These are phyloP conservation scores for Aquatica leii DNA, from an alignment of 2,888 invertebrate species.

Conservation along the genomic window DNA sequence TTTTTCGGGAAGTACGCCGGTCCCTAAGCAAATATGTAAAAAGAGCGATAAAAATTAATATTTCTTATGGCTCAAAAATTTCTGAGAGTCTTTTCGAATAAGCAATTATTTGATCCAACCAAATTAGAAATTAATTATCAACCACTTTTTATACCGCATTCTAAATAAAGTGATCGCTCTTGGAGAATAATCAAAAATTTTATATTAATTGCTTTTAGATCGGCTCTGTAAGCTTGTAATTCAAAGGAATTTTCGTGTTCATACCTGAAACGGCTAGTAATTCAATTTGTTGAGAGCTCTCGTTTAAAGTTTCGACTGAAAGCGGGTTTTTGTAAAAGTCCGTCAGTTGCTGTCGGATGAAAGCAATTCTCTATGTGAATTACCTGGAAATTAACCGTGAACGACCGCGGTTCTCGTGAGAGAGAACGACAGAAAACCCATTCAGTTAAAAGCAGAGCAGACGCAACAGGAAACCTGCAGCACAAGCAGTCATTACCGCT, in stretches of 20 bases:
- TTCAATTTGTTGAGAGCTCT: slow-evolving; percentile 41
- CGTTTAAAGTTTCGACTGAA: slow-evolving; percentile 45
- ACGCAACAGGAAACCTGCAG: slow-evolving; percentile 54
- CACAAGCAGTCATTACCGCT: slow-evolving; percentile 56
- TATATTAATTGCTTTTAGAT: slow-evolving; percentile 34
- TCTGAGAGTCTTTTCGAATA: too few species aligned
- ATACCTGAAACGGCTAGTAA: slow-evolving; percentile 42
- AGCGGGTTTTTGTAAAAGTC: slow-evolving; percentile 46
- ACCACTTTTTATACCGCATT: too few species aligned
- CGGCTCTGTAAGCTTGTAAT: slow-evolving; percentile 28
- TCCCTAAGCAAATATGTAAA: too few species aligned
- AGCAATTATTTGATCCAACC: too few species aligned
- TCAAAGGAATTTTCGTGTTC: slow-evolving; percentile 35
- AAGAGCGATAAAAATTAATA: too few species aligned
- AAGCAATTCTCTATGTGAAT: slow-evolving; percentile 55
- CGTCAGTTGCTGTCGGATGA: slow-evolving; percentile 43
- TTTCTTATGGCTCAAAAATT: too few species aligned
- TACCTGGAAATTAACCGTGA: slow-evolving; percentile 59
- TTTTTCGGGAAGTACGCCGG: too few species aligned
- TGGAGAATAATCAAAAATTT: slow-evolving; percentile 20
- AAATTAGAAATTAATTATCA: too few species aligned
- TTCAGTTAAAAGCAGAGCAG: slow-evolving; percentile 44
- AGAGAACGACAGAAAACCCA: slow-evolving; percentile 43
- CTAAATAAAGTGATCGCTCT: too few species aligned
- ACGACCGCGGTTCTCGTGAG: slow-evolving; percentile 44